A percentile compares a stretch with the other conserved stretches of the same genome.
Evolutionary conservation across 1,140 invertebrate genomes (phyloP).

Genomic region (Steinernema feltiae): DNA sequence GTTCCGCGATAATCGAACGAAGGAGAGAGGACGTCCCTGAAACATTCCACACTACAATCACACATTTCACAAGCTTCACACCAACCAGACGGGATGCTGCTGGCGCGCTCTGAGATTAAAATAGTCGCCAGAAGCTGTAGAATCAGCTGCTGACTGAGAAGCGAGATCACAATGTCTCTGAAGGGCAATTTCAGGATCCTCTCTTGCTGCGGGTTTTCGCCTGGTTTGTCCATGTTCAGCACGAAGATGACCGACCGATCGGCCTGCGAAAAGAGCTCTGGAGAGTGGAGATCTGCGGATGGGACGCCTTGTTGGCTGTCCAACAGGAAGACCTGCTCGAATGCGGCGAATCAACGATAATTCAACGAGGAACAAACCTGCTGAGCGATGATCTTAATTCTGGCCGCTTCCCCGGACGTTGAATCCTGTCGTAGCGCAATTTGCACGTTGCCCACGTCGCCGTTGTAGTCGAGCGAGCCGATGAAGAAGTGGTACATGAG

Average conservation of each 20-base stretch:
- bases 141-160: not conserved
- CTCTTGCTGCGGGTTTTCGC: not conserved
- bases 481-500: conserved; percentile 2
- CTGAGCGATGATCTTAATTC: not conserved
- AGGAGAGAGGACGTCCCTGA: not conserved
- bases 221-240: not conserved
- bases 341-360: not conserved
- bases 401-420: not conserved
- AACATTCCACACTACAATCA: not conserved
- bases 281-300: not conserved
- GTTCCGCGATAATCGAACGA: not conserved
- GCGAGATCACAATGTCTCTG: not conserved
- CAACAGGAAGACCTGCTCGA: not conserved
- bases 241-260: not conserved
- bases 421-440: not conserved
- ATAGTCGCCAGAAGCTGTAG: not conserved
- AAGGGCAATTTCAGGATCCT: not conserved
- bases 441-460: not conserved
- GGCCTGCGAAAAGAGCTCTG: not conserved
- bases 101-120: not conserved
- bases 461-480: not conserved
- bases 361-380: not conserved
- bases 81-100: not conserved
- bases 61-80: not conserved
- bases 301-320: conserved; percentile 9